Percentiles rank a stretch among this genome's conserved stretches.
phyloP scores from a whole-genome alignment of 2,797 vertebrate species.

The Sardinella longiceps region DNA sequence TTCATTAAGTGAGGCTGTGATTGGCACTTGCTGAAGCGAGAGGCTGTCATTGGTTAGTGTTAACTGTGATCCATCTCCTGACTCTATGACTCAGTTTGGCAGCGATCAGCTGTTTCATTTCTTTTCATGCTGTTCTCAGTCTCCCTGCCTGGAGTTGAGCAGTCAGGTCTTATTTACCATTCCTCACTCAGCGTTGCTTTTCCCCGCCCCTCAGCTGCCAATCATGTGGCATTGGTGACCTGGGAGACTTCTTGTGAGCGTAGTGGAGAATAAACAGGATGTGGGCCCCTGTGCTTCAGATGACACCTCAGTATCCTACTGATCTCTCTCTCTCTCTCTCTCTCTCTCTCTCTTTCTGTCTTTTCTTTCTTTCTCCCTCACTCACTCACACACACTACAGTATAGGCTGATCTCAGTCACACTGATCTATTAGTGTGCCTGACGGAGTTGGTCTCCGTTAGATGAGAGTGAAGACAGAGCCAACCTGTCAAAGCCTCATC shows the following conservation, averaged over 20 bases:
- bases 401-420: too few species aligned
- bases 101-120: too few species aligned
- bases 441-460: too few species aligned
- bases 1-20: neutral
- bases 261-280: constrained; percentile 31
- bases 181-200: neutral
- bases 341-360: too few species aligned
- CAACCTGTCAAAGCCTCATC: neutral
- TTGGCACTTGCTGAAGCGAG: neutral
- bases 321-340: neutral
- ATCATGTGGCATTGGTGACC: constrained; percentile 37
- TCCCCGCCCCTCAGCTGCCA: constrained; percentile 43
- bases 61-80: neutral
- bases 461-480: neutral
- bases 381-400: too few species aligned
- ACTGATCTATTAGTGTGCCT: too few species aligned
- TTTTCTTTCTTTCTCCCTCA: too few species aligned
- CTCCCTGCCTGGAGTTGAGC: too few species aligned
- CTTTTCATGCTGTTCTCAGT: too few species aligned
- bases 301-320: neutral
- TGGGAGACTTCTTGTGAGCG: constrained; percentile 21
- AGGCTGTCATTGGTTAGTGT: neutral
- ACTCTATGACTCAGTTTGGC: too few species aligned
- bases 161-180: constrained; percentile 29
- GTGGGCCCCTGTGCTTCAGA: constrained; percentile 38